phyloP scores from a whole-genome alignment of 2,113 vertebrate species.

The Strix uralensis region DNA sequence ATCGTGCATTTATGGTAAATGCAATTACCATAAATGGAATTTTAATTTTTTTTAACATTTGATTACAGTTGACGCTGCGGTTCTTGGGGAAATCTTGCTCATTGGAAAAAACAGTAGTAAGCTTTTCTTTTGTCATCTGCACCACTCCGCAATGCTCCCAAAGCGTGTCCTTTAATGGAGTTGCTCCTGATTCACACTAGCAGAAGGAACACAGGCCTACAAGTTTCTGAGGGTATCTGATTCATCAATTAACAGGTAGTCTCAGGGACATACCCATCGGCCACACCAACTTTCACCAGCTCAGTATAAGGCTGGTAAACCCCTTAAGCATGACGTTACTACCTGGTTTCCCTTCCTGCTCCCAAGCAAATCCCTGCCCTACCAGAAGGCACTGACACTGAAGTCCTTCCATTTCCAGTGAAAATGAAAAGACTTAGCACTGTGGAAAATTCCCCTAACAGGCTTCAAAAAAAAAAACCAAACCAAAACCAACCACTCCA shows the following conservation, averaged over 20 bases:
- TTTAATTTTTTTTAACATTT: not conserved
- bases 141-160: not conserved
- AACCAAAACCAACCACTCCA: no score
- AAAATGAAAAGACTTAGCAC: accelerated
- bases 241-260: not conserved
- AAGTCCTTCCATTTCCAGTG: accelerated
- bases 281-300: not conserved
- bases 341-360: not conserved
- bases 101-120: not conserved
- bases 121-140: not conserved
- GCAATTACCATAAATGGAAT: not conserved
- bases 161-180: accelerated
- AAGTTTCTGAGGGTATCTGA: not conserved
- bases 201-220: not conserved
- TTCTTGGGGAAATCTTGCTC: not conserved
- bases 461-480: not conserved
- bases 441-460: not conserved
- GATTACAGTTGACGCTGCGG: not conserved
- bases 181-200: not conserved
- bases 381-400: not conserved
- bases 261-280: not conserved
- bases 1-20: not conserved
- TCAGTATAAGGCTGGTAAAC: not conserved
- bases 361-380: not conserved
- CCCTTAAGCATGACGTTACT: not conserved